Conservation (phyloP, 2,888 invertebrate genomes). For the Cantharis nigra region DNA sequence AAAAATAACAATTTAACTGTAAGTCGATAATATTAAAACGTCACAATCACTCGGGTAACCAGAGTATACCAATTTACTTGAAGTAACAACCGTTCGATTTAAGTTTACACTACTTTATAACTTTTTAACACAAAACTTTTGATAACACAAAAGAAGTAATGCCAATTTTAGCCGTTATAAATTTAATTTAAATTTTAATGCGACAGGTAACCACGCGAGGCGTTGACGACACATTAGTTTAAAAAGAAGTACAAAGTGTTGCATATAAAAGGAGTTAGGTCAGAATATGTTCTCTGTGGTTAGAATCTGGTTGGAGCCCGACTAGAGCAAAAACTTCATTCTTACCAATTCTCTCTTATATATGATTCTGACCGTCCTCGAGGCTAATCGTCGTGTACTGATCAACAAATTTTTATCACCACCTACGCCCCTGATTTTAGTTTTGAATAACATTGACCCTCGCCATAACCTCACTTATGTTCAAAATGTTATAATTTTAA, state of each 20-base stretch:
- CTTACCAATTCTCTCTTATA: too few relatives aligned
- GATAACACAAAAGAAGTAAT: neutral
- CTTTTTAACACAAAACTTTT: neutral
- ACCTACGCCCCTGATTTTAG: too few relatives aligned
- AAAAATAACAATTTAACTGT: neutral
- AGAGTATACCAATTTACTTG: neutral
- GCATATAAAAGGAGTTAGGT: too few relatives aligned
- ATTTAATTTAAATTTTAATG: neutral
- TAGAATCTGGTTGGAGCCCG: too few relatives aligned
- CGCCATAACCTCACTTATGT: neutral
- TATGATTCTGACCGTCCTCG: too few relatives aligned
- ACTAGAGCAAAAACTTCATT: too few relatives aligned
- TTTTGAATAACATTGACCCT: neutral
- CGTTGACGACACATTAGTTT: neutral
- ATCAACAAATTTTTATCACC: too few relatives aligned
- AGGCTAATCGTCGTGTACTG: too few relatives aligned
- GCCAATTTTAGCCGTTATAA: neutral
- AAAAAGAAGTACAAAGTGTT: neutral
- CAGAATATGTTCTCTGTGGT: too few relatives aligned
- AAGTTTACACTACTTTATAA: neutral
- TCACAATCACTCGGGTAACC: neutral
- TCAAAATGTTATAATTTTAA: neutral
- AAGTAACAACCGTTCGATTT: neutral
- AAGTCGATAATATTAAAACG: neutral
- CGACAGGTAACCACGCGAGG: neutral